phyloP scores from a whole-genome alignment of 2,888 invertebrate genomes.

The Tachina lurida region DNA sequence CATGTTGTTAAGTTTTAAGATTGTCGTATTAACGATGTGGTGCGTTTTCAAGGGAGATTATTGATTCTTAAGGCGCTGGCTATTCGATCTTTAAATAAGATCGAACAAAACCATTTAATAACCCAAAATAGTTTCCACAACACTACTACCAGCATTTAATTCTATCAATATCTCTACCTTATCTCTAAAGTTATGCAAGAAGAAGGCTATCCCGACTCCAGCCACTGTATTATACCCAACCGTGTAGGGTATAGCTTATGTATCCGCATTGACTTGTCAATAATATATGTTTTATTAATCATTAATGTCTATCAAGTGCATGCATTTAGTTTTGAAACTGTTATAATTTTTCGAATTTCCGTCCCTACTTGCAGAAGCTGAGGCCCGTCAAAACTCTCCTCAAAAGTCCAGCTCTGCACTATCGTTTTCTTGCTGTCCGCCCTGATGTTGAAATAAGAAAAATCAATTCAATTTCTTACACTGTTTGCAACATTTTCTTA shows the following conservation, averaged over 20 bases:
- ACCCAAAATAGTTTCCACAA: no score
- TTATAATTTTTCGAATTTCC: not conserved
- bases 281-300: no score
- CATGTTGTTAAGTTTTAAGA: constrained; percentile 53
- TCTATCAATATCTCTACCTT: not conserved
- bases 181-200: not conserved
- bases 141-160: not conserved
- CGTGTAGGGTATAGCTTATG: no score
- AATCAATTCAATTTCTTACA: constrained; percentile 61
- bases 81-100: no score
- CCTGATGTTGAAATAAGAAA: constrained; percentile 57
- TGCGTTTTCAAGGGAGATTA: not conserved
- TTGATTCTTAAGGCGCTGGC: not conserved
- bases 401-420: constrained; percentile 1
- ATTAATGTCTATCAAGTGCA: no score
- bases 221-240: no score
- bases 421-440: constrained; percentile 38
- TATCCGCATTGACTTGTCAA: no score
- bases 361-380: not conserved
- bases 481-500: constrained; percentile 54
- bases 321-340: no score
- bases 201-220: no score
- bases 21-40: constrained; percentile 34
- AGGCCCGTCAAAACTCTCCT: not conserved
- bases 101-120: not conserved